These are phyloP conservation scores for Myiagra hebetior DNA, from an alignment of 2,113 vertebrate species.

Conservation along the genomic window DNA sequence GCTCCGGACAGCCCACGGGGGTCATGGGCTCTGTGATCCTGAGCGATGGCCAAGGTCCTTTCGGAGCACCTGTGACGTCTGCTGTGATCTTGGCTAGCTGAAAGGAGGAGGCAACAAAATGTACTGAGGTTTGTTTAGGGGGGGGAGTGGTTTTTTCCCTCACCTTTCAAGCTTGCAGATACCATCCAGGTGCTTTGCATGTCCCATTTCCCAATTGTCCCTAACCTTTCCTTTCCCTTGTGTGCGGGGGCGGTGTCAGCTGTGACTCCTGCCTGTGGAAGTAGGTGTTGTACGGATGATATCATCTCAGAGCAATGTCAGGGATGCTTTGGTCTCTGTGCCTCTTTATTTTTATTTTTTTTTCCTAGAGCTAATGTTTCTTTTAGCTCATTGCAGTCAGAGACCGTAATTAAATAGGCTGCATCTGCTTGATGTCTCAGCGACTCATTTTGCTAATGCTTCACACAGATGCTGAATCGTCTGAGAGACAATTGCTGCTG, in stretches of 20 bases:
- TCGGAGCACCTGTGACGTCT: rapidly evolving
- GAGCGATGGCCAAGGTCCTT: not conserved
- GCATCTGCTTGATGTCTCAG: constrained; percentile 17
- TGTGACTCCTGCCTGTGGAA: not conserved
- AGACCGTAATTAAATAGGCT: constrained; percentile 10
- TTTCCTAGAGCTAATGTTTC: constrained; percentile 5
- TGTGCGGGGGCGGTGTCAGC: not conserved
- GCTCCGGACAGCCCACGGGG: rapidly evolving
- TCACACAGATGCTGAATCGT: not conserved
- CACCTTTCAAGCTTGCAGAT: not conserved
- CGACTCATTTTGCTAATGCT: constrained; percentile 20
- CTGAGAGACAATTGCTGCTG: not conserved
- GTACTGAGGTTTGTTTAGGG: not conserved
- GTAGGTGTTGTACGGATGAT: not conserved
- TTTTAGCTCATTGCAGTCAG: not conserved
- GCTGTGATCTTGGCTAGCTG: not conserved
- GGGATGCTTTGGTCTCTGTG: not conserved
- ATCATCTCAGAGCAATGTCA: not conserved
- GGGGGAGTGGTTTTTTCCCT: not conserved
- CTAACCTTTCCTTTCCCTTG: not conserved
- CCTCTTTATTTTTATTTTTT: not conserved
- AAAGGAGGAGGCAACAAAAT: not conserved
- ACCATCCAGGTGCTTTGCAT: not conserved
- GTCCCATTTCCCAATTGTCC: not conserved
- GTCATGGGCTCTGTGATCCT: not conserved